Evolutionary conservation across 2,888 invertebrate species (phyloP).

Genomic region (Hemaris fuciformis): DNA sequence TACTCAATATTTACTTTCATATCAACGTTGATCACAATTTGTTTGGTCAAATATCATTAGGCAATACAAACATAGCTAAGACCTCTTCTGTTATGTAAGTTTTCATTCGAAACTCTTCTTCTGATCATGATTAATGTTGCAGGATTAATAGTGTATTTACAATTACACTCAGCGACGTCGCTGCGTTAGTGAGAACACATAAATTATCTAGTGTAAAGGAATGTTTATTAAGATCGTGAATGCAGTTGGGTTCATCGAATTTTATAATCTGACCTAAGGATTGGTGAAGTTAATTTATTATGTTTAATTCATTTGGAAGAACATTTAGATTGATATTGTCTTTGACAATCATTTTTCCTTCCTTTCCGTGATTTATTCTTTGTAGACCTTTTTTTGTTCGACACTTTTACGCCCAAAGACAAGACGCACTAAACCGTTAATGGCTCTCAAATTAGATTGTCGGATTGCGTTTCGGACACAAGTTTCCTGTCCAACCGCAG

Average conservation of each 20-base stretch:
- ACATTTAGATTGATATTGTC: constrained; percentile 42
- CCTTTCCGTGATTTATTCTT: too few species aligned
- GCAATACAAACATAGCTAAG: constrained; percentile 15
- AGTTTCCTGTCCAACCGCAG: constrained; percentile 37
- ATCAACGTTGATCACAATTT: neutral
- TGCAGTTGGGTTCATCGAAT: constrained; percentile 50
- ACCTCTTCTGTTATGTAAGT: constrained; percentile 12
- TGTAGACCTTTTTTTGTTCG: neutral
- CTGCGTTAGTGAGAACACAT: constrained; percentile 22
- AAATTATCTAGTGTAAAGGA: constrained; percentile 25
- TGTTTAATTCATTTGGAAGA: constrained; percentile 41
- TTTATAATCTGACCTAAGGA: constrained; percentile 55
- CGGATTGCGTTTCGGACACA: constrained; percentile 36
- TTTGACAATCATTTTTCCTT: too few species aligned
- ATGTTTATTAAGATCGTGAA: constrained; percentile 31
- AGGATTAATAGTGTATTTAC: constrained; percentile 4
- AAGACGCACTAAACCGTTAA: constrained; percentile 20
- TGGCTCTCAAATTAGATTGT: constrained; percentile 12
- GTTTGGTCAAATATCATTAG: neutral
- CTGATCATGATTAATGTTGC: constrained; percentile 13
- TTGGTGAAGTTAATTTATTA: constrained; percentile 50
- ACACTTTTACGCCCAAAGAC: neutral
- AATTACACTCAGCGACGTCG: neutral
- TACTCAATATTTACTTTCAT: neutral
- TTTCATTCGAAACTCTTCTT: constrained; percentile 14